Conservation (phyloP, 2,113 vertebrate species). For the Grallaria varia region DNA sequence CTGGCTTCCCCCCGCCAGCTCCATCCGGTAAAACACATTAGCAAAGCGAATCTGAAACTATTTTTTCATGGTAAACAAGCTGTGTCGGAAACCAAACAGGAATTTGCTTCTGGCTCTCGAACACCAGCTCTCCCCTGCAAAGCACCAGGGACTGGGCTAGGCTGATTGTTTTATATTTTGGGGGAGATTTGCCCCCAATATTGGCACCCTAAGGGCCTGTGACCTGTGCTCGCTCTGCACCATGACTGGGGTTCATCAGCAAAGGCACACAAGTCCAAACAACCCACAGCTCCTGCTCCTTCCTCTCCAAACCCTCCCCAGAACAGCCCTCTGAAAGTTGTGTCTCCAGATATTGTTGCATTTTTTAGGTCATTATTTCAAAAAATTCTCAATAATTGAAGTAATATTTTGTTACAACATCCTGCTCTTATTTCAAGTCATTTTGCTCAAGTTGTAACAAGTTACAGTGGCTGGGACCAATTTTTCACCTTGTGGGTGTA, state of each 20-base stretch:
- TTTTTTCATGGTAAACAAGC: neutral
- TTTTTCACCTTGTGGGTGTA: no score
- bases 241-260: neutral
- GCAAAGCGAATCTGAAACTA: neutral
- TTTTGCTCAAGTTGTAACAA: neutral
- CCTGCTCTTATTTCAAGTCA: neutral
- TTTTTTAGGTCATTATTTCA: neutral
- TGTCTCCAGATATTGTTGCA: neutral
- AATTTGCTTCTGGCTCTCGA: neutral
- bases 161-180: neutral
- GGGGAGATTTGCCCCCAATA: neutral
- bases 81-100: neutral
- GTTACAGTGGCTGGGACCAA: no score
- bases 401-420: neutral
- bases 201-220: neutral
- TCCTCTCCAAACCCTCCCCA: neutral
- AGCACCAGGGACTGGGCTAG: neutral
- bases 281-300: neutral
- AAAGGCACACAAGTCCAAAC: rapidly evolving
- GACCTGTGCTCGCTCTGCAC: neutral
- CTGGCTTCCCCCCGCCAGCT: neutral
- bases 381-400: neutral
- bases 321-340: neutral
- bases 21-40: neutral
- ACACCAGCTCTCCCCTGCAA: neutral